Base-by-base conservation (phyloP, 92 coral and sea anemone genomes). In the Epizoanthus scotinus region DNA sequence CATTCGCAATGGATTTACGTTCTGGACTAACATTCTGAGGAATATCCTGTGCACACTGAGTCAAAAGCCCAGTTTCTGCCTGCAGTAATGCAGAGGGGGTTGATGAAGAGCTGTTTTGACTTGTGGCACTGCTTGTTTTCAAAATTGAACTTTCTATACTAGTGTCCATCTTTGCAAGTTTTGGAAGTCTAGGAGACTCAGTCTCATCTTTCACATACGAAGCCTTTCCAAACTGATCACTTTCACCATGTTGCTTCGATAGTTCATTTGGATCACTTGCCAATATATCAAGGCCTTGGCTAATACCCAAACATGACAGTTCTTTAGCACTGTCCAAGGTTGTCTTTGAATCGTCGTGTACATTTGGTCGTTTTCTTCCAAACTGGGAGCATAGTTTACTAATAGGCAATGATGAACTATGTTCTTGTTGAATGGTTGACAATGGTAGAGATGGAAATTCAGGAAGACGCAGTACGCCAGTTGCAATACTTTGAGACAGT, bases 311-410 rank as follows among this genome's bases (percentile, higher is more conserved):
- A 10, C 38, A 29, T n/a, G 80, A 74, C 24, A 66, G 34, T 34
- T 74, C 67, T 18, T 63, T 27, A 19, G 67, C 27, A 6, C 38
- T 63, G 67, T 22, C 31, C 31, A 6, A 18, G 38, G 67, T 63
- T 63, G 67, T 28, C 80, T 74, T 74, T 36, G 17, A 40, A 75
- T 24, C 27, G 13, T 22, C 67, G 12, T 75, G 68, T 13, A 58
- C 67, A 58, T 14, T 42, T 75, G 68, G 22, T 75, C 69, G 67
- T 60, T 75, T 75, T 24, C 81, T 75, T 25, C 81, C 81, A 60
- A 75, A 75, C 36, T 75, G 81, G 55, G 81, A 75, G 27, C 81
- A 75, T 24, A 59, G 69, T 34, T 75, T 75, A 38, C 81, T 75
- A 36, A 75, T 54, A 17, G 70, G 8, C 34, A 64, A 31, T 25